Evolutionary conservation across 2,888 invertebrate species (phyloP), one percentile per base, ranked within the genome.

Genomic region (Parochlus steinenii): DNA sequence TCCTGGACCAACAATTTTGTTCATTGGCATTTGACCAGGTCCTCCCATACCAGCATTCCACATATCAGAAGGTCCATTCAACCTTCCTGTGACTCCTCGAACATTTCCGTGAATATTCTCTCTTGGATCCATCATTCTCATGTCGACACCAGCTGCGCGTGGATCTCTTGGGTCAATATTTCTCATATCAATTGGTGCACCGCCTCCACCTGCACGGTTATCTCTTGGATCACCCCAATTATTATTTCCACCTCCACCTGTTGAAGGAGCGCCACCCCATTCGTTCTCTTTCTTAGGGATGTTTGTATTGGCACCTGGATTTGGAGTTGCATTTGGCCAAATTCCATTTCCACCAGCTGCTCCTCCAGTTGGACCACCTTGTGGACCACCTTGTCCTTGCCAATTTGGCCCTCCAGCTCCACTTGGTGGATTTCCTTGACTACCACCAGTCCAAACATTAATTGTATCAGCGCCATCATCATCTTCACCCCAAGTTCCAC

Each of bases 401-500:
- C 5, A 28, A 33, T 45, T 46, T 20, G 49, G 48, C 14, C 45
- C 49, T 25, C 46, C 47, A 40, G 54, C 55, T 33, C 45, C 46
- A 17, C 47, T 72, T 25, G 73, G 73, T 42, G 71, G 73, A 40
- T 71, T 73, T 19, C 53, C 53, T 17, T 61, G 54, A 4, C 76
- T 71, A 31, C 73, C 70, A 5, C 83, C 85, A 11, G 80, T 82
- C 89, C 89, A 89, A 38, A 87, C 83, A 51, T 80, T 87, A 15
- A 78, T 78, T 10, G 77, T n/a, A 47, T 86, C 86, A 0, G 71
- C 67, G 4, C 72, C 70, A 47, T 87, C 87, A 45, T 89, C 87
- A 46, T 90, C 89, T 54, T 89, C 90, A 24, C 89, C 90, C 90
- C 90, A 93, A 1, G 87, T 89, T 3, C 90, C 89, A 8, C 89